Base-by-base conservation (phyloP, 2,113 vertebrate species). In the Trematomus loennbergii region DNA sequence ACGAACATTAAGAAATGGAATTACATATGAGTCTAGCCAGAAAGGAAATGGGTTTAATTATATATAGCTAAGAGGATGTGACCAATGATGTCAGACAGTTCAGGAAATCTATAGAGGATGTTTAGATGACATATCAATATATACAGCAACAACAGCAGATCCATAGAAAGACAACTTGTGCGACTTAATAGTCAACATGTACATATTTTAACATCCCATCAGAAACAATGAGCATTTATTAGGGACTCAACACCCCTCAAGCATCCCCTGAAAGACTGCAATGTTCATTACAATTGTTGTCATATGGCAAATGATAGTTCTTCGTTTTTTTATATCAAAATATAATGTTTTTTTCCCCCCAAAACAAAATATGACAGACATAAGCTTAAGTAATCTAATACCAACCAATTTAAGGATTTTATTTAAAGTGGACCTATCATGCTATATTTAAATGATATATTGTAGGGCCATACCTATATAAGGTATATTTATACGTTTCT, bases 1-100 rank as follows among this genome's bases (percentile, higher is more conserved):
- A 4, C 36, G 61, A 49, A 49, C 52, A 70, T 82, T 70, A 75
- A 49, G 62, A 59, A 73, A 77, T 67, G 22, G 6, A 75, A 49
- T 83, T 71, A 59, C 16, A 36, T 53, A 75, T 79, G 50, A 67
- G 59, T 25, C 25, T 29, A 66, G 43, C 48, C 45, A 48, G 20
- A 2, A 4, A 63, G 58, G 57, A 79, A 75, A 62, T 55, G 43
- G 10, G 20, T 57, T 49, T 20, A 40, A 68, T 40, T 40, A 40
- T 40, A 29, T 29, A 29, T 4, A 29, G 29, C 29, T 29, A 29
- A 29, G 29, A 29, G 29, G 29, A 29, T 29, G 29, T 29, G 29
- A 29, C 29, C 29, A 29, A 29, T 29, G 29, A 29, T 29, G 29
- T 29, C 29, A 29, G 29, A 4, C 29, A 29, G 29, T 29, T 29